Evolutionary conservation across 2,888 invertebrate genomes (phyloP).

Genomic region (Rhamphomyia laevipes): DNA sequence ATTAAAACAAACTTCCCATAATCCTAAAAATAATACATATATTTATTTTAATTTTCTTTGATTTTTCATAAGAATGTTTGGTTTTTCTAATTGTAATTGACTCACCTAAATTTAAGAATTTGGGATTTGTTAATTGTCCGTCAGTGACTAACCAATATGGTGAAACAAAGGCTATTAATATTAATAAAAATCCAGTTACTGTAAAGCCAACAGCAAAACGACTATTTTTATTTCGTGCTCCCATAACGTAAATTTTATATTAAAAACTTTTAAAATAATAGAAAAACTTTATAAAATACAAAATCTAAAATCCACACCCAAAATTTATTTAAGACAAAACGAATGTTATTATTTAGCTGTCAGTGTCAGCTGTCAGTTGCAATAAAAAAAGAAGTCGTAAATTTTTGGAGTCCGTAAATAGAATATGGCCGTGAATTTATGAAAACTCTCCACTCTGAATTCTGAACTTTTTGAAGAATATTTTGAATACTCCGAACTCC

Average conservation of each 20-base stretch:
- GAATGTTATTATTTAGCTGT: no score
- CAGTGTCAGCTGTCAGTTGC: no score
- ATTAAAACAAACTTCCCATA: conserved; percentile 92
- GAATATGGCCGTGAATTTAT: no score
- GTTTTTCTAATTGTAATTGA: conserved; percentile 20
- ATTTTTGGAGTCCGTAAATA: no score
- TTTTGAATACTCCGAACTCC: no score
- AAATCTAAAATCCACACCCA: no score
- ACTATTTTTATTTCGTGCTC: conserved; percentile 33
- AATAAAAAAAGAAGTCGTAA: no score
- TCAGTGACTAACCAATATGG: conserved; percentile 82
- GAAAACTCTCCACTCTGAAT: no score
- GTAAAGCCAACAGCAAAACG: conserved; percentile 50
- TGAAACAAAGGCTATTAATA: conserved; percentile 71
- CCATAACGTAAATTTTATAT: conserved; percentile 24
- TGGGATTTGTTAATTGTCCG: conserved; percentile 61
- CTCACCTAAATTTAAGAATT: conserved; percentile 67
- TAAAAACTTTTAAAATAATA: not conserved
- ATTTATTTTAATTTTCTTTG: not conserved
- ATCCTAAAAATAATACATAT: conserved; percentile 45
- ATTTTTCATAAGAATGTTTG: not conserved
- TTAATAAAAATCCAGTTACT: conserved; percentile 53
- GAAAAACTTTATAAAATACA: not conserved
- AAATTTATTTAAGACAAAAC: no score
- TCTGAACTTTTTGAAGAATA: no score